phyloP scores from a whole-genome alignment of 1,140 invertebrate genomes.

The Polyergus mexicanus region DNA sequence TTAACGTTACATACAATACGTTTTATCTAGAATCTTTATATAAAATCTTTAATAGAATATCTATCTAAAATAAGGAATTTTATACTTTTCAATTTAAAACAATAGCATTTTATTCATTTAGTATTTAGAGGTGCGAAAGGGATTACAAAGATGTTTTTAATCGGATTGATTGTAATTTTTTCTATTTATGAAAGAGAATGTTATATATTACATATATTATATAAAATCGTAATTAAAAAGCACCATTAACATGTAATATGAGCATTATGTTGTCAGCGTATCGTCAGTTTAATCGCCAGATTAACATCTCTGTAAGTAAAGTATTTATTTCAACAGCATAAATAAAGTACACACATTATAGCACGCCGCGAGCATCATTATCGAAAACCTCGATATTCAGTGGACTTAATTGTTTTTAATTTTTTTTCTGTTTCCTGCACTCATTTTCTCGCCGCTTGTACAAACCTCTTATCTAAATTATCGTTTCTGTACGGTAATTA shows the following conservation, averaged over 20 bases:
- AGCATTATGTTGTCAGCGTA: background rate
- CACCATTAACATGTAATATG: background rate
- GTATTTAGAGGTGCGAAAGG: background rate
- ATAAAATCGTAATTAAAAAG: background rate
- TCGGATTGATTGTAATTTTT: background rate
- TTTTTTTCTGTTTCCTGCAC: background rate
- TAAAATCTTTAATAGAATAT: background rate
- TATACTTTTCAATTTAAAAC: background rate
- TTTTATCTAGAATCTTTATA: background rate
- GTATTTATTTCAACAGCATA: background rate
- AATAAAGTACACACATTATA: background rate
- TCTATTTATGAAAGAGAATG: too few relatives aligned
- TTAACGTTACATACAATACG: background rate
- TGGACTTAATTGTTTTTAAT: conserved; percentile 38
- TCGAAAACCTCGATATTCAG: background rate
- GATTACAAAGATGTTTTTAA: background rate
- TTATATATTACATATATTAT: too few relatives aligned
- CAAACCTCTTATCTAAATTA: conserved; percentile 68
- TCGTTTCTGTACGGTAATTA: conserved; percentile 63
- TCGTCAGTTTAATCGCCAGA: background rate
- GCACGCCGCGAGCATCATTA: background rate
- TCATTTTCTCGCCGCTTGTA: background rate
- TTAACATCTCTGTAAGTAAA: background rate
- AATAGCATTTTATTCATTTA: background rate
- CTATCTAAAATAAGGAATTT: background rate